These are phyloP conservation scores for Origma solitaria DNA, from an alignment of 2,113 vertebrate genomes.

Conservation along the genomic window DNA sequence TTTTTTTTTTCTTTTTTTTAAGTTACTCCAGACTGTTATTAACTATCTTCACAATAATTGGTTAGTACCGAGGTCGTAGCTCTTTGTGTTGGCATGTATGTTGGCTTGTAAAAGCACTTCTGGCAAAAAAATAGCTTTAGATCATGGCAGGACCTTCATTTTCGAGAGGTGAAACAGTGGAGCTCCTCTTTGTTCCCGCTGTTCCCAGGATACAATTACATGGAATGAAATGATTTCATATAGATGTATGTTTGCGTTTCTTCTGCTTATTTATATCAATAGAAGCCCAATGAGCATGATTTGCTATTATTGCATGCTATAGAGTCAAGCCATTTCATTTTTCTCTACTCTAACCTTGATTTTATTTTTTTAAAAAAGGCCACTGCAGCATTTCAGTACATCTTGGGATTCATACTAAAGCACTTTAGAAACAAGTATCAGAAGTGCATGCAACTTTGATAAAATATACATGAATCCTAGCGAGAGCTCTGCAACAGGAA, in stretches of 20 bases:
- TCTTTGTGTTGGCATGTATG: neutral
- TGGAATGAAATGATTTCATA: neutral
- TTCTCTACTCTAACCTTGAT: neutral
- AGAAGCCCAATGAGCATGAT: slow-evolving; percentile 5
- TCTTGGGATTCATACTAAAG: slow-evolving; percentile 40
- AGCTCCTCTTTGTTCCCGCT: slow-evolving; percentile 2
- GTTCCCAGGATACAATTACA: neutral
- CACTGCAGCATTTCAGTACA: neutral
- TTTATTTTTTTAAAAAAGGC: neutral
- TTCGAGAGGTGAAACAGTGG: neutral
- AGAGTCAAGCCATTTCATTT: slow-evolving; percentile 4
- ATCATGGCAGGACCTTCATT: neutral
- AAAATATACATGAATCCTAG: slow-evolving; percentile 61
- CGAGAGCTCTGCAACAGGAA: slow-evolving; percentile 26
- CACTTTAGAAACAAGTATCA: slow-evolving; percentile 45
- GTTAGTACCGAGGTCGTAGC: neutral
- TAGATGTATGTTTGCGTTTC: neutral
- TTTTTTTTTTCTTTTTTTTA: neutral
- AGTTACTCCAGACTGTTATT: neutral
- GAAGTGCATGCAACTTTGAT: slow-evolving; percentile 50
- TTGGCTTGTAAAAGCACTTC: neutral
- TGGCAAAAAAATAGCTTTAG: neutral
- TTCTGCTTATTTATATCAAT: slow-evolving; percentile 7
- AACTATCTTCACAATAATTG: neutral
- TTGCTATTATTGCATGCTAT: slow-evolving; percentile 6